Evolutionary conservation across 2,888 invertebrate species (phyloP).

Genomic region (Acrobasis consociella): DNA sequence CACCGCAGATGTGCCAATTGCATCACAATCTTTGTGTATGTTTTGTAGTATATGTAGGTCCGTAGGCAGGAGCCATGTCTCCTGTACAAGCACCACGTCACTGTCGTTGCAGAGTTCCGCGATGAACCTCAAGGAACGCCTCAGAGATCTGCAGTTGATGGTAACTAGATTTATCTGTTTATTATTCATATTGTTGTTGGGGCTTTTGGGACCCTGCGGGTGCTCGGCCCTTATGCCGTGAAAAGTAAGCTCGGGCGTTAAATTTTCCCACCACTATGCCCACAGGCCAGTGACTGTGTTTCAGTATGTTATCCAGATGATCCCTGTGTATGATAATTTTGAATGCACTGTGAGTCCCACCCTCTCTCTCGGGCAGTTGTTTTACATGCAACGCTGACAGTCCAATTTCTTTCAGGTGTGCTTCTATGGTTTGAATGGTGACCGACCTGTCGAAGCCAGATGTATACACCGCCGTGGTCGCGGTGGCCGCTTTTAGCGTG

Average conservation of each 20-base stretch:
- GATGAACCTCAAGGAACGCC: background rate
- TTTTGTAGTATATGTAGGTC: background rate
- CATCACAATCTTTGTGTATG: background rate
- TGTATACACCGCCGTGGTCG: background rate
- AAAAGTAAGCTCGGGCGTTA: background rate
- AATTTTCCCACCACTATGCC: background rate
- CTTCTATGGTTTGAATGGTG: background rate
- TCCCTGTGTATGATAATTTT: background rate
- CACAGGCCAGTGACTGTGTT: background rate
- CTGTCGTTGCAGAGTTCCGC: background rate
- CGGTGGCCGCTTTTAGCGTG: background rate
- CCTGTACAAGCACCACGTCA: background rate
- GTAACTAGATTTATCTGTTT: background rate
- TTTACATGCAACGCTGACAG: background rate
- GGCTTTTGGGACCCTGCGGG: too few species aligned
- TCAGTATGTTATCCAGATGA: background rate
- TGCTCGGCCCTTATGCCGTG: background rate
- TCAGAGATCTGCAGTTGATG: background rate
- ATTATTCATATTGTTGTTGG: too few species aligned
- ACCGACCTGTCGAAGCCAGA: background rate
- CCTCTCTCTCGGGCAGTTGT: background rate
- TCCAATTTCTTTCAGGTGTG: background rate
- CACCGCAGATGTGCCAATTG: background rate
- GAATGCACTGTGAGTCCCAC: background rate
- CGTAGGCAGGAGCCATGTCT: slow-evolving; percentile 1